Conservation (phyloP, 2,797 vertebrate species). For the Podargus strigoides region DNA sequence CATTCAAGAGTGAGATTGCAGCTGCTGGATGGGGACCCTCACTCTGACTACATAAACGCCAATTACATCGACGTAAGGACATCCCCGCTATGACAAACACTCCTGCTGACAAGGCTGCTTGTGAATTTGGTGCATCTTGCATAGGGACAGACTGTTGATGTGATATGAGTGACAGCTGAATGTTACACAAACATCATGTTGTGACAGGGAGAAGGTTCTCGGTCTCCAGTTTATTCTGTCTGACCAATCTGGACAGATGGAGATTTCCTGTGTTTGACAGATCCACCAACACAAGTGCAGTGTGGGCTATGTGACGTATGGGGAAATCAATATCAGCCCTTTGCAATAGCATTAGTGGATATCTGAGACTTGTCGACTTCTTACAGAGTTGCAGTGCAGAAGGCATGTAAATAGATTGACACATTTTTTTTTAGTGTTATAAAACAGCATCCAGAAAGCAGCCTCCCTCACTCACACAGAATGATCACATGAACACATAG, state of each 20-base stretch:
- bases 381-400: neutral
- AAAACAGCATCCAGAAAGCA: constrained; percentile 12
- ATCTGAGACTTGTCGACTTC: neutral
- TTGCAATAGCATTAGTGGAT: constrained; percentile 27
- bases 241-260: constrained; percentile 19
- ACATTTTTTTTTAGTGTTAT: neutral
- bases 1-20: constrained; percentile 94
- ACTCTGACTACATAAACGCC: constrained; percentile 97
- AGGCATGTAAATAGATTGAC: constrained; percentile 22
- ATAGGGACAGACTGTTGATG: neutral
- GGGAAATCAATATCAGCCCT: constrained; percentile 21
- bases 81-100: neutral
- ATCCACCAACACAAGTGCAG: constrained; percentile 34
- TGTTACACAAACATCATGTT: neutral
- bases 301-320: constrained; percentile 45
- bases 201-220: constrained; percentile 50
- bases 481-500: accelerated
- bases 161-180: neutral
- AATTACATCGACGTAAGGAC: constrained; percentile 94
- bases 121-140: neutral
- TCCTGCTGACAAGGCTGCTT: neutral
- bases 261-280: constrained; percentile 65
- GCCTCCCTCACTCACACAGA: neutral
- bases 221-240: constrained; percentile 11
- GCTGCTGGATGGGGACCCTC: constrained; percentile 91